Conservation (phyloP, 2,888 invertebrate genomes). For the Tineola bisselliella region DNA sequence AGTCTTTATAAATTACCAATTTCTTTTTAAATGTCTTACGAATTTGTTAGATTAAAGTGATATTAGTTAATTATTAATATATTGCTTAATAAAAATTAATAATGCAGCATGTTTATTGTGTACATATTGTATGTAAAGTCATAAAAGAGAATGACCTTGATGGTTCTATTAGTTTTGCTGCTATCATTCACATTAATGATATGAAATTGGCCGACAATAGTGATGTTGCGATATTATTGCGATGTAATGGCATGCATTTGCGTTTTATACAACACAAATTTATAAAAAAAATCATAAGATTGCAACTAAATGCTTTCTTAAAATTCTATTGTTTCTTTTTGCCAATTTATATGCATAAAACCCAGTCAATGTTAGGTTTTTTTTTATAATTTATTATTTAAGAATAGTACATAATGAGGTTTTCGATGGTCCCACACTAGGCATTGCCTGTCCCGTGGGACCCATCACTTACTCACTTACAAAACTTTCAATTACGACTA, state of each 20-base stretch:
- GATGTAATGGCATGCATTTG: neutral
- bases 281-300: no score
- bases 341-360: no score
- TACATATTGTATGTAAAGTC: neutral
- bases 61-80: neutral
- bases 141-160: neutral
- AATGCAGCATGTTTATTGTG: neutral
- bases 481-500: no score
- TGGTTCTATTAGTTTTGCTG: neutral
- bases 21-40: neutral
- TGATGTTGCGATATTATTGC: neutral
- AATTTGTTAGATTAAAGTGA: neutral
- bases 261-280: no score
- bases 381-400: no score
- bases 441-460: no score
- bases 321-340: no score
- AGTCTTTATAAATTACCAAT: neutral
- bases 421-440: no score
- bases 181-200: neutral
- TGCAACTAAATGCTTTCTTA: no score
- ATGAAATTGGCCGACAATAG: conserved; percentile 1
- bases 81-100: neutral
- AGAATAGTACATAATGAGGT: no score
- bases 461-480: no score
- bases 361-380: no score